Base-by-base conservation (phyloP, 2,113 vertebrate genomes). In the Semnornis frantzii region DNA sequence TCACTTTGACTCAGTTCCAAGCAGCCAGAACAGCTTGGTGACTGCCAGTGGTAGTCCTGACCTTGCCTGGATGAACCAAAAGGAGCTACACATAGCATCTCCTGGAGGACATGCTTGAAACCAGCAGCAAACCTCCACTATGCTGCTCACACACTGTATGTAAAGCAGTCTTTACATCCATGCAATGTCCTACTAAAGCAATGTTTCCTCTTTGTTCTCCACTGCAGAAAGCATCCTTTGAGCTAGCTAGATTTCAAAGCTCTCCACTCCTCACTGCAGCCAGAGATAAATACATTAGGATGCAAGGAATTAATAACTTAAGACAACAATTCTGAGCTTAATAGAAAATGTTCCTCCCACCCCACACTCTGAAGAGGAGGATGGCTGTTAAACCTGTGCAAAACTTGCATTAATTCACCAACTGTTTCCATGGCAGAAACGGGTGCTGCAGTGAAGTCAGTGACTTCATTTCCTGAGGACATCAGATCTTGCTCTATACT, bases 391-490 rank as follows among this genome's bases (percentile, higher is more conserved):
- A 96, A 92, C 90, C 93, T 94, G 90, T 83, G 85, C 85, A 94
- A 93, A 96, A 96, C 95, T 95, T 94, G 93, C 94, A 93, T 96
- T 95, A 94, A 95, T 95, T 94, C 91, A 95, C 85, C 93, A 92
- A 94, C 94, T 95, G 95, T 95, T 96, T 95, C 95, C 95, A 94
- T 96, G 94, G 93, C 93, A 96, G 93, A 91, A 94, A 83, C 55
- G 74, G 87, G 85, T 95, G 94, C 94, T 87, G 76, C 94, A 88
- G 93, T 72, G 58, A 87, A 95, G 82, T 94, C 70, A 65, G 73
- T 94, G 94, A 96, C 95, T 96, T 95, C 94, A 96, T 94, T 95
- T 97, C 96, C 94, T 93, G 82, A 94, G 90, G 93, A 95, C 95
- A 95, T 94, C 92, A 93, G 85, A 95, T 88, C 93, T 90, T 86